Evolutionary conservation across 2,113 vertebrate species (phyloP).

Genomic region (Caracal caracal): DNA sequence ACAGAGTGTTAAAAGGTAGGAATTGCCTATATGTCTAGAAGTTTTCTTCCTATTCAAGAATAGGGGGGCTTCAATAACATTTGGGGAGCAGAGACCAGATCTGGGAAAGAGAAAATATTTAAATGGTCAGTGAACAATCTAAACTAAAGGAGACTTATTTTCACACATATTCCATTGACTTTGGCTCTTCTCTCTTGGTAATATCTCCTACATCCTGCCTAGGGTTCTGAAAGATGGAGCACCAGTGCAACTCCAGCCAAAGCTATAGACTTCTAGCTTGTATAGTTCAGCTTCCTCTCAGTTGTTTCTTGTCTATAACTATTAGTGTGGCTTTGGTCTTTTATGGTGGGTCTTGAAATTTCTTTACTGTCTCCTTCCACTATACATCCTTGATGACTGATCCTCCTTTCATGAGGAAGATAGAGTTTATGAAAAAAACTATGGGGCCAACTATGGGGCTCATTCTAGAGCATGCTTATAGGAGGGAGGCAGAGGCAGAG

Average conservation of each 20-base stretch:
- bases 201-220: neutral
- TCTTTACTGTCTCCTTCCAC: neutral
- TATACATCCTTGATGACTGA: neutral
- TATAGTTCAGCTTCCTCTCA: neutral
- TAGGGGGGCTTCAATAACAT: neutral
- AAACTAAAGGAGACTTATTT: neutral
- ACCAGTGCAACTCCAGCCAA: neutral
- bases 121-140: neutral
- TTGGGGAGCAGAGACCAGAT: neutral
- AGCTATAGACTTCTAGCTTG: neutral
- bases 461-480: neutral
- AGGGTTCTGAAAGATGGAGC: neutral
- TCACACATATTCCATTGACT: neutral
- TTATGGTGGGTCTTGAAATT: neutral
- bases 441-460: neutral
- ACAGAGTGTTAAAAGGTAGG: neutral
- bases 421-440: neutral
- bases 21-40: neutral
- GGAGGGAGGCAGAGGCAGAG: neutral
- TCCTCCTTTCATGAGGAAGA: neutral
- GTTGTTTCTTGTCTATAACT: neutral
- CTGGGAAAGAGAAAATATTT: constrained; percentile 2
- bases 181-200: neutral
- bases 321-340: neutral
- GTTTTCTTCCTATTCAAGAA: neutral